phyloP scores from a whole-genome alignment of 64 coral and sea anemone species.

The Acropora yongei region DNA sequence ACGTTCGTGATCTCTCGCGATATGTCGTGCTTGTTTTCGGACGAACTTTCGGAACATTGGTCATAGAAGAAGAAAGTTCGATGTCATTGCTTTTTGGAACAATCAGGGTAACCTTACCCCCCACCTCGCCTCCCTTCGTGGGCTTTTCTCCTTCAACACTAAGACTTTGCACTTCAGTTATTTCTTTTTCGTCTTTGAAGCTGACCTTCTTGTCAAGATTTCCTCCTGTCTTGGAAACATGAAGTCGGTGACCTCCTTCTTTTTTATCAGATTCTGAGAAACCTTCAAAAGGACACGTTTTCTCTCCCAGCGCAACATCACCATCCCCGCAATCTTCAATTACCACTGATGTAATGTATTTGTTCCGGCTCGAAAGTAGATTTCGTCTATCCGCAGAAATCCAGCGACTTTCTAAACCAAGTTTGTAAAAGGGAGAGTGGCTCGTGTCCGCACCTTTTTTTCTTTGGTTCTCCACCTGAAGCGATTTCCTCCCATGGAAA shows the following conservation, averaged over 20 bases:
- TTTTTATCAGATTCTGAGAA: neutral
- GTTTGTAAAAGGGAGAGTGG: constrained; percentile 16
- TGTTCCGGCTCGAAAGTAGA: constrained; percentile 9
- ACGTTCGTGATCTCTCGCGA: neutral
- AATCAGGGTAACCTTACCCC: neutral
- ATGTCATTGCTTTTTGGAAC: neutral
- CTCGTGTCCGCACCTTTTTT: neutral
- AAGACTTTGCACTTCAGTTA: neutral
- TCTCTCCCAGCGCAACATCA: neutral
- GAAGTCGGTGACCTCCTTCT: neutral
- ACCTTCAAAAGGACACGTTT: neutral
- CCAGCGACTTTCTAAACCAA: constrained; percentile 46
- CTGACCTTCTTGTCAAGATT: constrained; percentile 54
- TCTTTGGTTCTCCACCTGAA: neutral
- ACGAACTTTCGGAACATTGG: neutral
- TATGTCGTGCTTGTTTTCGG: constrained; percentile 14
- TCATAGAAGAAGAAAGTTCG: neutral
- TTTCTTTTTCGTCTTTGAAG: constrained; percentile 28
- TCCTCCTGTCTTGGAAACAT: neutral
- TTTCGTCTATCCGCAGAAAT: constrained; percentile 57
- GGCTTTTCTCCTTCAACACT: neutral
- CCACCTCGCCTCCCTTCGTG: neutral
- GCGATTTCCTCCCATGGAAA: constrained; percentile 33
- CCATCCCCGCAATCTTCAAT: constrained; percentile 39
- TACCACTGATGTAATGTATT: constrained; percentile 59